Conservation (phyloP, 2,888 invertebrate genomes). For the Cerastoderma edule region DNA sequence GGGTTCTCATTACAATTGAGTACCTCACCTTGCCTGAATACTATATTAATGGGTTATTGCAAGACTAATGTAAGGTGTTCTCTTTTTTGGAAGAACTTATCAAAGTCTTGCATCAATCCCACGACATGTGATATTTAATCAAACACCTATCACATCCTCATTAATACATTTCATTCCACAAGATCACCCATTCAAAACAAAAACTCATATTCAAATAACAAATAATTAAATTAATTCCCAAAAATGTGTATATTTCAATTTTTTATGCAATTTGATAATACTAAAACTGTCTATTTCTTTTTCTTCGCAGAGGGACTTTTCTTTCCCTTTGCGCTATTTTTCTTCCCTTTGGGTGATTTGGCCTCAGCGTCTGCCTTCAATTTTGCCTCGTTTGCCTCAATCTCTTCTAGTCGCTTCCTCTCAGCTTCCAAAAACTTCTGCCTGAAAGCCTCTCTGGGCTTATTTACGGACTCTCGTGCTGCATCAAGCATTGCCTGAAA, state of each 20-base stretch:
- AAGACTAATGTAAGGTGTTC: too few relatives aligned
- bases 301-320: constrained; percentile 79
- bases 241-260: too few relatives aligned
- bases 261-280: not conserved
- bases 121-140: too few relatives aligned
- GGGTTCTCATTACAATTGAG: too few relatives aligned
- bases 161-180: too few relatives aligned
- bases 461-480: constrained; percentile 77
- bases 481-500: constrained; percentile 78
- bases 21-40: too few relatives aligned
- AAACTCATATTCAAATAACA: too few relatives aligned
- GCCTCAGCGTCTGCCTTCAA: constrained; percentile 78
- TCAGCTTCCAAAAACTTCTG: constrained; percentile 82
- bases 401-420: constrained; percentile 77
- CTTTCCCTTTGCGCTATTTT: constrained; percentile 77
- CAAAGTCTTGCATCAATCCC: too few relatives aligned
- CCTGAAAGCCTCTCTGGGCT: constrained; percentile 81
- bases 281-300: constrained; percentile 81
- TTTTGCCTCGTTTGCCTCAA: constrained; percentile 80
- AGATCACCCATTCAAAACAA: too few relatives aligned
- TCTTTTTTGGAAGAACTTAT: too few relatives aligned
- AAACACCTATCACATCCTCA: too few relatives aligned
- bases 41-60: too few relatives aligned
- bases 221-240: not conserved
- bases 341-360: constrained; percentile 79